These are phyloP conservation scores for Nyctalus aviator DNA, from an alignment of 2,797 vertebrate species.

Conservation along the genomic window DNA sequence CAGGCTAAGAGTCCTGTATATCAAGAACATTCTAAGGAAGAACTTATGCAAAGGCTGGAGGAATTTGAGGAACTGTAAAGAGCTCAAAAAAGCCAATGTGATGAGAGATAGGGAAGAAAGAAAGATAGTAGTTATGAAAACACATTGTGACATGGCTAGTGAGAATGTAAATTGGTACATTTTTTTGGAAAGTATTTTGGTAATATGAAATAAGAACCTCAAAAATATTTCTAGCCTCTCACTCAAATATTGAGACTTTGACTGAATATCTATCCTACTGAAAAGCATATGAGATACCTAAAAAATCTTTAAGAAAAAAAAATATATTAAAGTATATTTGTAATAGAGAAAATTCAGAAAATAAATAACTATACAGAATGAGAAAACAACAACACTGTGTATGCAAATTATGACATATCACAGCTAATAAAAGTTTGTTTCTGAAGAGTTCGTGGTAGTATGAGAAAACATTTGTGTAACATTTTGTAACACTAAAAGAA, in stretches of 20 bases:
- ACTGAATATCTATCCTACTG: not conserved
- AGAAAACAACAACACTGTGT: not conserved
- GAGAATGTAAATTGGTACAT: not conserved
- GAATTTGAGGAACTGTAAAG: not conserved
- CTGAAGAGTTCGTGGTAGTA: not conserved
- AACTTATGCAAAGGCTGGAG: not conserved
- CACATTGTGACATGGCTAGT: not conserved
- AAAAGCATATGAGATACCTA: constrained; percentile 6
- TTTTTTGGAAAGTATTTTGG: constrained; percentile 22
- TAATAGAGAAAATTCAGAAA: not conserved
- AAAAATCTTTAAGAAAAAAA: not conserved
- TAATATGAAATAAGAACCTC: constrained; percentile 8
- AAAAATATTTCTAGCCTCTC: not conserved
- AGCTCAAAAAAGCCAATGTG: not conserved
- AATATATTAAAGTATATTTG: not conserved
- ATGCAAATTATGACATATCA: not conserved
- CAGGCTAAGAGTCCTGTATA: not conserved
- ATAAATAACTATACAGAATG: not conserved
- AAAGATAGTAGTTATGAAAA: not conserved
- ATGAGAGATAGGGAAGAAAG: not conserved
- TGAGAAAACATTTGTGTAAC: not conserved
- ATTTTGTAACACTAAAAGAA: not conserved
- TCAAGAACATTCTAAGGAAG: not conserved
- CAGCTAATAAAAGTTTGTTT: not conserved
- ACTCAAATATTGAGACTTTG: not conserved